A percentile compares a stretch with the other conserved stretches of the same genome.
phyloP scores from a whole-genome alignment of 2,888 invertebrate species.

The Synanthedon tipuliformis region DNA sequence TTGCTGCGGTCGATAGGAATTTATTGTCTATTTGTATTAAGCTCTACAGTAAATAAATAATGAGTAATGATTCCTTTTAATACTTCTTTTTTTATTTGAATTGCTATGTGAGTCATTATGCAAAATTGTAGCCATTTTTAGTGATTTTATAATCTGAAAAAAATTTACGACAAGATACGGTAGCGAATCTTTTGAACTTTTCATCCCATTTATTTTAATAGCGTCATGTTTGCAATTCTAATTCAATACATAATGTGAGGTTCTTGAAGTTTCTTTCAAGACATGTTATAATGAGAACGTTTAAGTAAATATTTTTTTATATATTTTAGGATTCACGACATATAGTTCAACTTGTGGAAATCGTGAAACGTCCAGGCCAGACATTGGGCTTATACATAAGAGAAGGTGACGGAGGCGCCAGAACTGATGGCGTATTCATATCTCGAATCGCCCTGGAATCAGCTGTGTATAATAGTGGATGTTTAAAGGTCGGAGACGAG shows the following conservation, averaged over 20 bases:
- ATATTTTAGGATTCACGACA: conserved; percentile 75
- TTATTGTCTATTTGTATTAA: background rate
- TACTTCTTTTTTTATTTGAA: too few species aligned
- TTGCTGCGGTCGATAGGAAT: background rate
- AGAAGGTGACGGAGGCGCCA: conserved; percentile 98
- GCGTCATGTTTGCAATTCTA: too few species aligned
- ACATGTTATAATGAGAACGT: background rate
- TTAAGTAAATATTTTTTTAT: background rate
- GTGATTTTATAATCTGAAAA: too few species aligned
- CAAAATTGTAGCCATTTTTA: too few species aligned
- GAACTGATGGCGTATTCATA: conserved; percentile 97
- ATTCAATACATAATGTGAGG: too few species aligned
- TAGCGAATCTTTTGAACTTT: too few species aligned
- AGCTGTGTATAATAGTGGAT: conserved; percentile 96
- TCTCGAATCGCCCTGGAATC: conserved; percentile 91
- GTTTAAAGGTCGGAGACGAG: conserved; percentile 97
- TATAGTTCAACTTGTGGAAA: conserved; percentile 93
- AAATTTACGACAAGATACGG: too few species aligned
- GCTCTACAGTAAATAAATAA: too few species aligned
- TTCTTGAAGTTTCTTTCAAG: background rate
- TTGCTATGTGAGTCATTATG: too few species aligned
- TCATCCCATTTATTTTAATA: too few species aligned
- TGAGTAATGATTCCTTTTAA: too few species aligned
- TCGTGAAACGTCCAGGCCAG: conserved; percentile 98
- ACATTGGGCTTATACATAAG: conserved; percentile 97